A percentile compares a stretch with the other conserved stretches of the same genome.
phyloP scores from a whole-genome alignment of 1,140 invertebrate genomes.

The Drosophila cardini region DNA sequence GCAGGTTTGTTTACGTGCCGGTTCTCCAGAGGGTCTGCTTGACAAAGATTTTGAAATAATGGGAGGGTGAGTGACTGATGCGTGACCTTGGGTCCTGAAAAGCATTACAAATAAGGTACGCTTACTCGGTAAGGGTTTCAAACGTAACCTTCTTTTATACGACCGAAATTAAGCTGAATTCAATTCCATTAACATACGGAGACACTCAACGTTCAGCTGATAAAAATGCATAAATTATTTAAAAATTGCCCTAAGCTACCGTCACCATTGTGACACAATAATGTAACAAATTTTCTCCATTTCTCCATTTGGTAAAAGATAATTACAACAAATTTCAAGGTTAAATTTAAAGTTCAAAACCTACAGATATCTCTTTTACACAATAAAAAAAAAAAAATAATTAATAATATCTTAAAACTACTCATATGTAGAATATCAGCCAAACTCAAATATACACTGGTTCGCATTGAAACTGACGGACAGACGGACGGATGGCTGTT shows the following conservation, averaged over 20 bases:
- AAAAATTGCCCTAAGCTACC: neutral
- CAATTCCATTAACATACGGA: neutral
- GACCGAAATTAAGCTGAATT: conserved; percentile 1
- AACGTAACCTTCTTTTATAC: neutral
- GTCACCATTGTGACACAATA: neutral
- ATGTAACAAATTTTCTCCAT: too few relatives aligned
- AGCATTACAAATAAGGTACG: neutral
- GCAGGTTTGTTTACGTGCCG: neutral
- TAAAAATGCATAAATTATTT: neutral
- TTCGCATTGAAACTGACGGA: too few relatives aligned
- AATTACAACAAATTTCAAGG: too few relatives aligned
- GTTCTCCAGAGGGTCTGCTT: neutral
- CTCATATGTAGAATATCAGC: too few relatives aligned
- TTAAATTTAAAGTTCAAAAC: too few relatives aligned
- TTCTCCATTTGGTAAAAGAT: too few relatives aligned
- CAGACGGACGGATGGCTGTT: too few relatives aligned
- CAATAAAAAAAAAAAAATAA: too few relatives aligned
- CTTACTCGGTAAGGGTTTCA: neutral
- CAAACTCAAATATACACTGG: too few relatives aligned
- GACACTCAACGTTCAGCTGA: neutral
- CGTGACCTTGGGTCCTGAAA: neutral
- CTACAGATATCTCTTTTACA: too few relatives aligned
- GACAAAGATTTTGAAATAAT: neutral
- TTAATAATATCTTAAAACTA: too few relatives aligned
- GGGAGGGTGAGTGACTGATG: neutral